Evolutionary conservation across 2,797 vertebrate species (phyloP), one percentile per base, ranked within the genome.

Genomic region (Pangasius larnaudii): DNA sequence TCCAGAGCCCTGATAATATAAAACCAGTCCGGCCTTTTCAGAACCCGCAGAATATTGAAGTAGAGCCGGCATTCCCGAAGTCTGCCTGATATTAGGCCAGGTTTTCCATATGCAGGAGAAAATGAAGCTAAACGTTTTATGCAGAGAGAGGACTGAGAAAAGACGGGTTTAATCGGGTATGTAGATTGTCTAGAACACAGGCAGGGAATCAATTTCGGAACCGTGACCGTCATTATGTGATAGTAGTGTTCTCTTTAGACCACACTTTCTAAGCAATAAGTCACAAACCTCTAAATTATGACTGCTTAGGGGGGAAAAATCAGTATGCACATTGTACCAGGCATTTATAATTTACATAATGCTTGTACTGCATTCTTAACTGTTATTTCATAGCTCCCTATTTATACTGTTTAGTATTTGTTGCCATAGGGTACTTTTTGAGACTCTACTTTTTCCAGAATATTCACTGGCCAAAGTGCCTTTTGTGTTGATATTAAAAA

Each of bases 141-240:
- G 42, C 69, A 69, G 30, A 74, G 84, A 65, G 53, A 19, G 42
- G 36, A 27, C 85, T n/a, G 10, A 63, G 58, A 86, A 67, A 81
- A 88, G 72, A 81, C n/a, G 1, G 58, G 77, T 33, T 84, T 84
- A 24, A 90, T 74, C 59, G 86, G 86, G 84, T 82, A 71, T 69
- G 67, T 75, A n/a, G 84, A 22, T 39, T 77, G 49, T 87, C 67
- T 27, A 71, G 59, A 67, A 27, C 33, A 36, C 39, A 86, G 89
- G 87, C 59, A 33, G 56, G 79, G 85, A 95, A 94, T 94, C 90
- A 90, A 93, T 93, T 61, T 51, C 30, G 46, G 89, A 91, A 89
- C 49, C 27, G 7, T 19, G 16, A 65, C 27, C 27, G 11, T 30
- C 59, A 63, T 63, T 7, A n/a, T 80, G 22, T 59, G 78, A 59